Evolutionary conservation across 2,888 invertebrate species (phyloP).

Genomic region (Eumacrocentrus americanus): DNA sequence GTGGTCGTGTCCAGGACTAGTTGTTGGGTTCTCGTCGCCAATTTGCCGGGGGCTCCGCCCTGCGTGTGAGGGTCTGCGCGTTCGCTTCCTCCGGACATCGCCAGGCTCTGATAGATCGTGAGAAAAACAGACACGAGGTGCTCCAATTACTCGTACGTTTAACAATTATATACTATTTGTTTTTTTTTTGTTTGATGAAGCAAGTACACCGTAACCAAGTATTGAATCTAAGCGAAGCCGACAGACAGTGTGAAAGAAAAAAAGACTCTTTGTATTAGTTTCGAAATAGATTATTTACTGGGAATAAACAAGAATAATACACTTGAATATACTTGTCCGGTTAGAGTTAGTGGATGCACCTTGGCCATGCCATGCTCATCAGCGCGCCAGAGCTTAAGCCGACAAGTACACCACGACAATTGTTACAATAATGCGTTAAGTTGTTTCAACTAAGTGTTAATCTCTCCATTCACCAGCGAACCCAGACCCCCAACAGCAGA

Average conservation of each 20-base stretch:
- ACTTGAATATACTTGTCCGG: neutral
- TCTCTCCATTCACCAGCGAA: conserved; percentile 38
- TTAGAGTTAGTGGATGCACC: conserved; percentile 21
- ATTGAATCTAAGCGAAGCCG: neutral
- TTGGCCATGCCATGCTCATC: conserved; percentile 17
- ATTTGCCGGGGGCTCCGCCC: conserved; percentile 53
- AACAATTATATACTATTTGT: neutral
- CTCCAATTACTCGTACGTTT: conserved; percentile 15
- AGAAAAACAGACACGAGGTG: conserved; percentile 31
- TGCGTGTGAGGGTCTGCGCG: conserved; percentile 58
- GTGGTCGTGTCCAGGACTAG: conserved; percentile 11
- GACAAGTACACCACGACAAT: neutral
- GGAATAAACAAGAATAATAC: neutral
- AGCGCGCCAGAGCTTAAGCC: conserved; percentile 10
- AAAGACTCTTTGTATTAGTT: neutral
- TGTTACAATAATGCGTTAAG: conserved; percentile 6
- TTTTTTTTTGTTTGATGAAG: neutral
- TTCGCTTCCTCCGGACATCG: conserved; percentile 59
- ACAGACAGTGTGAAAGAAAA: neutral
- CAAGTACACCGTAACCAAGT: neutral
- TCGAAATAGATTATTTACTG: neutral
- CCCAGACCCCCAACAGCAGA: conserved; percentile 47
- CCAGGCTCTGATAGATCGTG: conserved; percentile 55
- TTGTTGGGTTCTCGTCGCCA: conserved; percentile 36
- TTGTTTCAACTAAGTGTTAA: conserved; percentile 12